Percentiles rank a stretch among this genome's conserved stretches.
phyloP scores from a whole-genome alignment of 2,797 vertebrate species.

The Diplodus sargus region DNA sequence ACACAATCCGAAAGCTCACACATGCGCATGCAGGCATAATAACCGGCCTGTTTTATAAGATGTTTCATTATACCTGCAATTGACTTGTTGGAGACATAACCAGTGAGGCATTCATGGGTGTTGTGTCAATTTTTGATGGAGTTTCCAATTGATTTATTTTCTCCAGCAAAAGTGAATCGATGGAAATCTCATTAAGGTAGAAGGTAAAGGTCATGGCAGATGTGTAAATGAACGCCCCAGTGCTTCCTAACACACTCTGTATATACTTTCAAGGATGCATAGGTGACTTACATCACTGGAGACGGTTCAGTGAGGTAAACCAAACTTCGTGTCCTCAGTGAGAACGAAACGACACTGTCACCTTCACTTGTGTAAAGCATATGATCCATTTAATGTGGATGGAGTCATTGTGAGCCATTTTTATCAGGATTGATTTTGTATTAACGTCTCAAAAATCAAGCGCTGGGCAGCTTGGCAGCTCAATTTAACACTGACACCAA shows the following conservation, averaged over 20 bases:
- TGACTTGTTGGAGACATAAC: conserved; percentile 60
- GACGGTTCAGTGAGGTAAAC: not conserved
- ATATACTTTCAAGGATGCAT: conserved; percentile 24
- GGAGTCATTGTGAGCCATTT: not conserved
- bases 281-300: not conserved
- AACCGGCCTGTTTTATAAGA: conserved; percentile 57
- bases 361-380: conserved; percentile 12
- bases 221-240: conserved; percentile 52
- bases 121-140: conserved; percentile 78
- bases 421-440: conserved; percentile 23
- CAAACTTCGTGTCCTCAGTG: conserved; percentile 5
- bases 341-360: conserved; percentile 9
- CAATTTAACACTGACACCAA: not conserved
- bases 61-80: conserved; percentile 70
- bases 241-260: conserved; percentile 54
- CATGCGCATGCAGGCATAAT: conserved; percentile 34
- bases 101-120: conserved; percentile 57
- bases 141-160: conserved; percentile 77
- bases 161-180: conserved; percentile 72
- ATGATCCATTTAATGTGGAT: conserved; percentile 16
- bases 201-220: conserved; percentile 74
- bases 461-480: not conserved
- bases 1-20: conserved; percentile 2
- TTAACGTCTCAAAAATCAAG: conserved; percentile 20
- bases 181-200: conserved; percentile 77